These are phyloP conservation scores for Dinothrombium tinctorium DNA, from an alignment of 1,140 invertebrate genomes.

Conservation along the genomic window DNA sequence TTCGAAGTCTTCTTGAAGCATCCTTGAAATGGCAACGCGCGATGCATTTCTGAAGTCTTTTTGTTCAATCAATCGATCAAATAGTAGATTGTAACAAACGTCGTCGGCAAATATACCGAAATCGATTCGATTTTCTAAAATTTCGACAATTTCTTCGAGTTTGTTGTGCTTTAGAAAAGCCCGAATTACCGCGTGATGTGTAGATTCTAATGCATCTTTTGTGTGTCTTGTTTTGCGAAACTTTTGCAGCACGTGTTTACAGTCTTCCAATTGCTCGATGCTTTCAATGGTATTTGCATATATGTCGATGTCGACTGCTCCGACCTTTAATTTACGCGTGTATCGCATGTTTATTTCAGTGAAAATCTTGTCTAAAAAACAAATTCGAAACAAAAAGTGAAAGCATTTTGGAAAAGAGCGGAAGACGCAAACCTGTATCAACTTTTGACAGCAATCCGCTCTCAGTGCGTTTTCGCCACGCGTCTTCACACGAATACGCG, in stretches of 20 bases:
- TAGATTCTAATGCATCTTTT: slow-evolving; percentile 42
- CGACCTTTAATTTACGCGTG: slow-evolving; percentile 1
- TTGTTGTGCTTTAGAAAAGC: slow-evolving; percentile 33
- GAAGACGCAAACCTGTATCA: not conserved
- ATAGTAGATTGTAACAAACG: slow-evolving; percentile 47
- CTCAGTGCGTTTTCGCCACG: slow-evolving; percentile 1
- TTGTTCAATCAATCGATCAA: slow-evolving; percentile 47
- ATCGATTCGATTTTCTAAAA: slow-evolving; percentile 52
- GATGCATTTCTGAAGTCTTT: slow-evolving; percentile 39
- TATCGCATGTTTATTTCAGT: slow-evolving; percentile 7
- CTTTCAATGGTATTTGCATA: slow-evolving; percentile 12
- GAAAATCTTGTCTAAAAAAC: slow-evolving; percentile 8
- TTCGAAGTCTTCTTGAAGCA: slow-evolving; percentile 65
- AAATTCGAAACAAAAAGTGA: not conserved
- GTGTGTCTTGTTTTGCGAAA: slow-evolving; percentile 41
- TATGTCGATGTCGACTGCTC: slow-evolving; percentile 10
- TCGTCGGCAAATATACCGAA: slow-evolving; percentile 73
- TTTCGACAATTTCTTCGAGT: slow-evolving; percentile 34
- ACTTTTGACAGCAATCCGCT: not conserved
- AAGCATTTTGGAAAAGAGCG: too few species aligned
- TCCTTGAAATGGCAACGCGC: slow-evolving; percentile 44
- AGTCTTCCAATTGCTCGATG: slow-evolving; percentile 29
- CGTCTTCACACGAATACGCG: not conserved
- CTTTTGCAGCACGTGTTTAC: slow-evolving; percentile 38
- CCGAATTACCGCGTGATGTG: slow-evolving; percentile 49